Evolutionary conservation across 2,797 vertebrate species (phyloP), one percentile per base, ranked within the genome.

Genomic region (Anguilla anguilla): DNA sequence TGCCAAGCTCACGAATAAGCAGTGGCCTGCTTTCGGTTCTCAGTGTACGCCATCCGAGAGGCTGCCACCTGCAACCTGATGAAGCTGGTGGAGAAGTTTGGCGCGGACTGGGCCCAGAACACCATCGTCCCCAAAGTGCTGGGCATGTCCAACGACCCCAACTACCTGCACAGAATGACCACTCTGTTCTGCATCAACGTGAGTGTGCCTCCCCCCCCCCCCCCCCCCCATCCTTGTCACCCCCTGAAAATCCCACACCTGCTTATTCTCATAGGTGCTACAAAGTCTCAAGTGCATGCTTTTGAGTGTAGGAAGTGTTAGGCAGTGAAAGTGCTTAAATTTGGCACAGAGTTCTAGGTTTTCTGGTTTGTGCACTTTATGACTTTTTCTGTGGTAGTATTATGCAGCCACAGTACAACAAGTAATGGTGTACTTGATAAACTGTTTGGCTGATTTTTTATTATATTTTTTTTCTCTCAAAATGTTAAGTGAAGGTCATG

Each of bases 121-220:
- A 97, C 97, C 89, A 98, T 98, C 0, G 97, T 98, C 35, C 97
- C 97, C 89, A 98, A 97, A 93, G 97, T 98, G n/a, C 93, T 98
- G 87, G 96, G 97, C 35, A 98, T 98, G 97, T 96, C 97, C 86
- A 96, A 97, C 6, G 97, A 98, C 92, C 97, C 97, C 89, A 98
- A 98, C 92, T 98, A 98, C 93, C 95, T 98, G 88, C 97, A 98
- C 93, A 96, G 97, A 91, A 98, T 98, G 97, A 98, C 97, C 77
- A 98, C 97, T 28, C 95, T 98, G 2, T 98, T 98, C 95, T 98
- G 97, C 93, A 97, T 98, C 91, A 98, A 98, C 51, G 77, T 81
- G 77, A 81, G 77, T 51, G 61, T 7, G n/a, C 22, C n/a, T 9
- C 0, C n/a, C n/a, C n/a, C n/a, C n/a, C n/a, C n/a, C 1, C 17